Conservation (phyloP, 2,888 invertebrate species). For the Chymomyza fuscimana region DNA sequence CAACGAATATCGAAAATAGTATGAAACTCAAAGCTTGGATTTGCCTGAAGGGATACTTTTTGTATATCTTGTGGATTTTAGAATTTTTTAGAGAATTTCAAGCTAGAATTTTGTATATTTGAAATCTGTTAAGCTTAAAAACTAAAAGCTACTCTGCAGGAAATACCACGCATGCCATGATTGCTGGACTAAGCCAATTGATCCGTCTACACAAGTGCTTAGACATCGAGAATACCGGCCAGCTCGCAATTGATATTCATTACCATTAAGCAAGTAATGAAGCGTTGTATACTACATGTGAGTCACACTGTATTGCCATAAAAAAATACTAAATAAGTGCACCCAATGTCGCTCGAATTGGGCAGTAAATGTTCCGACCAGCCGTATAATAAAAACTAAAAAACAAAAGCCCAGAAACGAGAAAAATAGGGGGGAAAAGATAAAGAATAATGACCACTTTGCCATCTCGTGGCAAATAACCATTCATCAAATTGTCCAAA, state of each 20-base stretch:
- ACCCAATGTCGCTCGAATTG: neutral
- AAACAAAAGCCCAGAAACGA: slow-evolving; percentile 30
- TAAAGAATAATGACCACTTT: slow-evolving; percentile 79
- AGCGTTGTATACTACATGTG: neutral
- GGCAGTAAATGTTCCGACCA: neutral
- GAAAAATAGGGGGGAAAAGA: slow-evolving; percentile 51
- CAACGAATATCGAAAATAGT: too few relatives aligned
- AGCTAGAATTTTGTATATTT: too few relatives aligned
- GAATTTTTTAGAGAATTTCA: too few relatives aligned
- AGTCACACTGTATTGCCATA: neutral
- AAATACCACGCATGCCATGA: too few relatives aligned
- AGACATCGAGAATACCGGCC: slow-evolving; percentile 31
- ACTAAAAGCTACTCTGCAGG: too few relatives aligned
- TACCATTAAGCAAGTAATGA: slow-evolving; percentile 37
- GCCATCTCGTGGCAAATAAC: slow-evolving; percentile 80
- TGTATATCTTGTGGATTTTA: too few relatives aligned
- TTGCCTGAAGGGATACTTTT: too few relatives aligned
- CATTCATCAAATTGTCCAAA: slow-evolving; percentile 80
- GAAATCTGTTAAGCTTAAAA: too few relatives aligned
- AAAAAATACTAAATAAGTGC: neutral
- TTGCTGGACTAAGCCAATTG: too few relatives aligned
- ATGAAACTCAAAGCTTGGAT: too few relatives aligned
- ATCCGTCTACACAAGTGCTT: too few relatives aligned
- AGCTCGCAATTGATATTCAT: slow-evolving; percentile 43
- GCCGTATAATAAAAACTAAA: slow-evolving; percentile 18